Conservation (phyloP, 1,140 invertebrate genomes). For the Trachymyrmex cornetzi region DNA sequence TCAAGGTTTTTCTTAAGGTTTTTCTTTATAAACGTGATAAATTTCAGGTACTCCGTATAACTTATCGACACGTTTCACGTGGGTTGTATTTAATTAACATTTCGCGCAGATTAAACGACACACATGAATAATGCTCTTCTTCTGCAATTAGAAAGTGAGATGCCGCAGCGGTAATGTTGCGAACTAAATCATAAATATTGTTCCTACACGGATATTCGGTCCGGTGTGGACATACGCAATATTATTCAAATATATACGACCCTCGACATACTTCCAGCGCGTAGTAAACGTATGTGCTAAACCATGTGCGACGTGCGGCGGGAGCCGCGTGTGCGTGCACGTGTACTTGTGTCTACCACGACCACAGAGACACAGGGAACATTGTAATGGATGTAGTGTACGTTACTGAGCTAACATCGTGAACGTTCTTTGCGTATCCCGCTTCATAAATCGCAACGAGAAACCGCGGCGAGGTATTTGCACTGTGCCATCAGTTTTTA, state of each 20-base stretch:
- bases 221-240: slow-evolving; percentile 56
- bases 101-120: slow-evolving; percentile 6
- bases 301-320: not conserved
- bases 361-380: slow-evolving; percentile 55
- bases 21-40: not conserved
- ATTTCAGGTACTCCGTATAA: not conserved
- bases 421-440: slow-evolving; percentile 72
- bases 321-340: slow-evolving; percentile 10
- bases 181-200: slow-evolving; percentile 51
- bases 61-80: slow-evolving; percentile 24
- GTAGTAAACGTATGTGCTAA: slow-evolving; percentile 7
- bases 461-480: slow-evolving; percentile 69
- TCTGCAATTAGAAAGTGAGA: slow-evolving; percentile 49
- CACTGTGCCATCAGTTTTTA: slow-evolving; percentile 30
- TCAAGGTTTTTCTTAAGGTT: too few species aligned
- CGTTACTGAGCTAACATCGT: slow-evolving; percentile 75
- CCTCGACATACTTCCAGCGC: slow-evolving; percentile 37
- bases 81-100: slow-evolving; percentile 49
- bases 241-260: slow-evolving; percentile 70
- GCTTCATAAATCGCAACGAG: slow-evolving; percentile 78
- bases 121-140: slow-evolving; percentile 32
- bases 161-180: slow-evolving; percentile 22
- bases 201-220: slow-evolving; percentile 38
- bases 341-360: not conserved
- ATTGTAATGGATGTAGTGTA: slow-evolving; percentile 77